phyloP scores from a whole-genome alignment of 2,113 vertebrate genomes.

The Pterocles gutturalis region DNA sequence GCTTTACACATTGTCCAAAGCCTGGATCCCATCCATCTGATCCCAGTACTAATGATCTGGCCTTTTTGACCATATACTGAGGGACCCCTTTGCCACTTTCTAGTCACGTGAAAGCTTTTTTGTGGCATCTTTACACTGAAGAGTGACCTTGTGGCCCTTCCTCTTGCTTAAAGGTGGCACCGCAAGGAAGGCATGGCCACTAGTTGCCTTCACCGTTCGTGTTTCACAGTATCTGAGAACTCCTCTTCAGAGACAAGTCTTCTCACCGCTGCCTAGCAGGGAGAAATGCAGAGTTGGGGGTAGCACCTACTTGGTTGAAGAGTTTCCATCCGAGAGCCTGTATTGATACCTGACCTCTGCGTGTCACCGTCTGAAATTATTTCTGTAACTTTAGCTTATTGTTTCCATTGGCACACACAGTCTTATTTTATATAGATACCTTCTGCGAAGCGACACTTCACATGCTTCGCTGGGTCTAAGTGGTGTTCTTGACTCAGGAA shows the following conservation, averaged over 20 bases:
- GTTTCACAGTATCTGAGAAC: background rate
- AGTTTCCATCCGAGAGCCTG: background rate
- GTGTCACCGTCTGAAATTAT: background rate
- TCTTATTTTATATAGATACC: background rate
- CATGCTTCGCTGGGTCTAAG: background rate
- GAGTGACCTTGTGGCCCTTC: background rate
- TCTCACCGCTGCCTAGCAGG: background rate
- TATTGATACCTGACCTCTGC: background rate
- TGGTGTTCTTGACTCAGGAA: background rate
- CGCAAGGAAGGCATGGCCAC: background rate
- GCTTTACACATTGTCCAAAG: background rate
- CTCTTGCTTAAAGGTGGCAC: background rate
- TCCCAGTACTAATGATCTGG: background rate
- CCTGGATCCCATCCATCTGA: background rate
- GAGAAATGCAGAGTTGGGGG: background rate
- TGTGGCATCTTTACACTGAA: background rate
- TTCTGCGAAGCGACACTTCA: background rate
- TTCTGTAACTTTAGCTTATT: background rate
- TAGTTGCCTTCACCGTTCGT: fast-evolving
- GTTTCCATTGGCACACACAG: background rate
- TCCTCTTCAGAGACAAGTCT: background rate
- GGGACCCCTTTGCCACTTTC: background rate
- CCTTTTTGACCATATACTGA: background rate
- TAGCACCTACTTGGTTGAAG: background rate
- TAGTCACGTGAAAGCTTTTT: background rate